A percentile compares a stretch with the other conserved stretches of the same genome.
Evolutionary conservation across 2,888 invertebrate species (phyloP).

Genomic region (Agrochola lychnidis): DNA sequence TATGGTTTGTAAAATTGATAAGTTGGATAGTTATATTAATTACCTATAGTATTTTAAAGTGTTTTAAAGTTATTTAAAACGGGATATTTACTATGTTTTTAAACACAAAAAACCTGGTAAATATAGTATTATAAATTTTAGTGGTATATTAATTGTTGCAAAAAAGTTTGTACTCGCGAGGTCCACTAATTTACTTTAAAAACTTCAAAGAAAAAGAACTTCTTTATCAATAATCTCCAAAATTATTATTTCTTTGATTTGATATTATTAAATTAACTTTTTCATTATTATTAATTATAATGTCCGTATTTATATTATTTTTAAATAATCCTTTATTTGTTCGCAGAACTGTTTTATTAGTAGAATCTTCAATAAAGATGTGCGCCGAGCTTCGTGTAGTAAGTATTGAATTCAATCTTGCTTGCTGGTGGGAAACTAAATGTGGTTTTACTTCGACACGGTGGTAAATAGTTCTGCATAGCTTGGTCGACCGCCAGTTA

Average conservation of each 20-base stretch:
- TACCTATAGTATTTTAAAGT: too few species aligned
- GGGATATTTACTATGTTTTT: too few species aligned
- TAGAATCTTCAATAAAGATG: background rate
- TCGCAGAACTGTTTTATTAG: background rate
- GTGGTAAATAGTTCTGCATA: background rate
- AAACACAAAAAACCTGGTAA: too few species aligned
- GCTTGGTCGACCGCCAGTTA: background rate
- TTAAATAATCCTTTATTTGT: constrained; percentile 80
- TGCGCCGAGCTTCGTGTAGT: background rate
- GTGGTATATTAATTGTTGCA: too few species aligned
- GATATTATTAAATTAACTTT: constrained; percentile 83
- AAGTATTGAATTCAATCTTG: background rate
- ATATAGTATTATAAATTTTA: too few species aligned
- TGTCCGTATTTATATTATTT: constrained; percentile 76
- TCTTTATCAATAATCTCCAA: constrained; percentile 92
- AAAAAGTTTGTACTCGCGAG: too few species aligned
- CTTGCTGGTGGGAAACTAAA: constrained; percentile 2
- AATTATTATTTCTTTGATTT: constrained; percentile 93
- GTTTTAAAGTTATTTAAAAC: too few species aligned
- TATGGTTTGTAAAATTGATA: too few species aligned
- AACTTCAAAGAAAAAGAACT: constrained; percentile 91
- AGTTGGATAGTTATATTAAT: too few species aligned
- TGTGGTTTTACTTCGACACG: constrained; percentile 3
- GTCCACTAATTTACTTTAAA: constrained; percentile 84
- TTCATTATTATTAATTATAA: constrained; percentile 79